Evolutionary conservation across 2,888 invertebrate genomes (phyloP), one percentile per base, ranked within the genome.

Genomic region (Acleris laterana): DNA sequence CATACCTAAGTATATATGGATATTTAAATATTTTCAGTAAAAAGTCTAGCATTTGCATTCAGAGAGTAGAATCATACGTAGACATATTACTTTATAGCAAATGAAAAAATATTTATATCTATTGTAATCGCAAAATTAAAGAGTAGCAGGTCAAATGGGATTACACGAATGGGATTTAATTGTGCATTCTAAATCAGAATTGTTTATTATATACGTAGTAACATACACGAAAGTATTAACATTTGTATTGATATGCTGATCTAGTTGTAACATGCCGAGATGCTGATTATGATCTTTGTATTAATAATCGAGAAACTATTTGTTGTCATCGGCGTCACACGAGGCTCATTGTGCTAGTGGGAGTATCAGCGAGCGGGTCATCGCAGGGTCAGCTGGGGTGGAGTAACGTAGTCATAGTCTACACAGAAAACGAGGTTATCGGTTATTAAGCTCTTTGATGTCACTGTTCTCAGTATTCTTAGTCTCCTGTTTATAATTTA

Each of bases 311-410:
- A 42, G 48, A 48, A 44, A 42, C 38, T 46, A 46, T 46, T 46
- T 46, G 46, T 46, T 11, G 20, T 42, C n/a, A 1, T 9, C 32
- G 2, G 32, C 9, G 19, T 44, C 9, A 56, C 44, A 57, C 19
- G 17, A 57, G 57, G 9, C 2, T n/a, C 25, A 25, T 46, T 57
- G 57, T 57, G 17, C 9, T n/a, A 25, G n/a, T n/a, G n/a, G 7
- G 17, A 17, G 5, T 57, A 46, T 57, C 57, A 46, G n/a, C 42
- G 46, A 25, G 28, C 16, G 49, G 58, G 57, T 57, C 46, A 57
- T 59, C 58, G 19, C n/a, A 32, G 58, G 58, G 58, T 59, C 58
- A 49, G 19, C 32, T 19, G 32, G 32, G 49, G 48, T 38, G 32
- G 32, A 38, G 20, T 16, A 32, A 28, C 17, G 28, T 44, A 46